phyloP scores from a whole-genome alignment of 2,797 vertebrate genomes.

The Leuciscus waleckii region DNA sequence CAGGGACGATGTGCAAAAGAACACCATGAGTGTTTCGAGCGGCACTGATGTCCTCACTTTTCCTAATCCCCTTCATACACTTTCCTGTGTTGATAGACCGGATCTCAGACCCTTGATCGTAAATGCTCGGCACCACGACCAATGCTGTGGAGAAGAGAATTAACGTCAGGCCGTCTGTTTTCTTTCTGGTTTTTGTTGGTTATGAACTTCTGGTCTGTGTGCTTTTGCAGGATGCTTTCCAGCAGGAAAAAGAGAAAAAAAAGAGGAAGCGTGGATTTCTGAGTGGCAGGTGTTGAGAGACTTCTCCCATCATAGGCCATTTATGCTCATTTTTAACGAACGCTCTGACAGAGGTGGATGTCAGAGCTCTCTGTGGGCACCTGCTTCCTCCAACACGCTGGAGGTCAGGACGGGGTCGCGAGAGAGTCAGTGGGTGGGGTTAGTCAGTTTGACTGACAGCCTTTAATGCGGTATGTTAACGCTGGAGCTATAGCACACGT shows the following conservation, averaged over 20 bases:
- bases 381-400: slow-evolving; percentile 70
- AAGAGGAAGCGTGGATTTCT: slow-evolving; percentile 54
- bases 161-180: slow-evolving; percentile 65
- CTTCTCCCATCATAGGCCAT: slow-evolving; percentile 71
- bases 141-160: slow-evolving; percentile 49
- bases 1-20: not conserved
- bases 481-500: slow-evolving; percentile 1
- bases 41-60: slow-evolving; percentile 8
- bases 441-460: slow-evolving; percentile 43
- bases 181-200: slow-evolving; percentile 54
- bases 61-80: slow-evolving; percentile 31
- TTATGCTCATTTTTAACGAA: slow-evolving; percentile 73
- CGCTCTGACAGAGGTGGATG: slow-evolving; percentile 73
- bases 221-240: slow-evolving; percentile 70
- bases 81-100: slow-evolving; percentile 75
- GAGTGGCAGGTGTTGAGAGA: slow-evolving; percentile 74
- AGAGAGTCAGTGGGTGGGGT: slow-evolving; percentile 65
- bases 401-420: slow-evolving; percentile 75
- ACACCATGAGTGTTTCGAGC: not conserved
- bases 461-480: slow-evolving; percentile 37
- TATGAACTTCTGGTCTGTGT: slow-evolving; percentile 58
- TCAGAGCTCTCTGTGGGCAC: slow-evolving; percentile 66
- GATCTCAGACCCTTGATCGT: slow-evolving; percentile 54
- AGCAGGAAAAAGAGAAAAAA: slow-evolving; percentile 46
- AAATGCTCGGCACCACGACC: slow-evolving; percentile 49